A percentile compares a stretch with the other conserved stretches of the same genome.
Evolutionary conservation across 2,888 invertebrate genomes (phyloP).

Genomic region (Drosophila antonietae): DNA sequence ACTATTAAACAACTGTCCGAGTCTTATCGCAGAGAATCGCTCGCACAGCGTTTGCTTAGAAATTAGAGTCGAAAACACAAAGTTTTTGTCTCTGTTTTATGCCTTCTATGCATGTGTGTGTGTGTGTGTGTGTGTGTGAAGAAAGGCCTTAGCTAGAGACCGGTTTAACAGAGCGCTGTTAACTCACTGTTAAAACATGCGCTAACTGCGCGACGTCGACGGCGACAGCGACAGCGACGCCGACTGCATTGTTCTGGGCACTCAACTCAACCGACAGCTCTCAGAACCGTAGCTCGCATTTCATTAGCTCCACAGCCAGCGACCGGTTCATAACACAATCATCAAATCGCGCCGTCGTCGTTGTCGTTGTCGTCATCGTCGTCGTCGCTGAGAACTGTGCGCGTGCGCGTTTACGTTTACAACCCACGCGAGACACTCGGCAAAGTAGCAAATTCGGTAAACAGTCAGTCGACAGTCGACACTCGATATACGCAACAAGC

Average conservation of each 20-base stretch:
- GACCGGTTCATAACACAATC: constrained; percentile 58
- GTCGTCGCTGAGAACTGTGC: constrained; percentile 63
- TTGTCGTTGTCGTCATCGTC: constrained; percentile 17
- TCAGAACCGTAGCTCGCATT: constrained; percentile 77
- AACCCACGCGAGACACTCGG: constrained; percentile 68
- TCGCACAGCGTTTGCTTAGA: constrained; percentile 72
- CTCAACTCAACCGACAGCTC: constrained; percentile 61
- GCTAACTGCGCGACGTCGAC: constrained; percentile 6
- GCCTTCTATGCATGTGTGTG: not conserved
- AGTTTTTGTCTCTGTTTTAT: constrained; percentile 13
- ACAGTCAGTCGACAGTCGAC: constrained; percentile 13
- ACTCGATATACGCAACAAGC: constrained; percentile 8
- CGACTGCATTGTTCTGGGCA: constrained; percentile 68
- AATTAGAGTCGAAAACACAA: constrained; percentile 77
- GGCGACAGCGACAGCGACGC: constrained; percentile 19
- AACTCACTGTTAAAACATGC: constrained; percentile 39
- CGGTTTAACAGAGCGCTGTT: constrained; percentile 69
- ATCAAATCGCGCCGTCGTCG: constrained; percentile 2
- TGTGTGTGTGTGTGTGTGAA: constrained; percentile 16
- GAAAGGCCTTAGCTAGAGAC: constrained; percentile 48
- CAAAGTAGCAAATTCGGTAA: not conserved
- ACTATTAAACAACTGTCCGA: constrained; percentile 76
- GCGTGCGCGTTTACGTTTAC: constrained; percentile 65
- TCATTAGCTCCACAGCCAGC: constrained; percentile 75
- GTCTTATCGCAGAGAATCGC: constrained; percentile 64